phyloP scores from a whole-genome alignment of 2,797 vertebrate genomes.

The Hippopotamyrus pictus region DNA sequence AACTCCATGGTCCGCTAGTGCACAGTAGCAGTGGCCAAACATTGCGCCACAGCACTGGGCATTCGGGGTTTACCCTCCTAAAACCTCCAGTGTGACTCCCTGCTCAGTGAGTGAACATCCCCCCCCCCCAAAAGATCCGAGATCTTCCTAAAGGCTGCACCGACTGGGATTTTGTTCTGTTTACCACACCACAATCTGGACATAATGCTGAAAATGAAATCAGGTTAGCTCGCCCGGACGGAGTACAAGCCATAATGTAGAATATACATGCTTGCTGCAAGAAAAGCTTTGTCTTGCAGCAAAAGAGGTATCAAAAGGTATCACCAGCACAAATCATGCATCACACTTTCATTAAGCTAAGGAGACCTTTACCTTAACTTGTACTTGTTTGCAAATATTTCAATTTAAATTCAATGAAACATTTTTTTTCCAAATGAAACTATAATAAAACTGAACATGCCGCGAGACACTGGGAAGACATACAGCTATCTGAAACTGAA shows the following conservation, averaged over 20 bases:
- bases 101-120: background rate
- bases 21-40: background rate
- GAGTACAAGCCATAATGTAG: background rate
- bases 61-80: background rate
- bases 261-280: background rate
- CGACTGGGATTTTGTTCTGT: background rate
- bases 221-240: background rate
- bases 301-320: background rate
- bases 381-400: background rate
- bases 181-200: background rate
- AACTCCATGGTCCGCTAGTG: background rate
- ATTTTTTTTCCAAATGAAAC: background rate
- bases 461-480: background rate
- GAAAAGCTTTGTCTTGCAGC: background rate
- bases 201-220: background rate
- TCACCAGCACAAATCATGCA: background rate
- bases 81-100: background rate
- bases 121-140: background rate
- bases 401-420: background rate
- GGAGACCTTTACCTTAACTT: background rate
- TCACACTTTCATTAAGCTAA: background rate
- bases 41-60: background rate
- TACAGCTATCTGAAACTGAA: background rate
- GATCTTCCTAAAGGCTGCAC: background rate
- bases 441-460: background rate